These are phyloP conservation scores for Semicossyphus pulcher DNA, from an alignment of 2,113 vertebrate species.

Conservation along the genomic window DNA sequence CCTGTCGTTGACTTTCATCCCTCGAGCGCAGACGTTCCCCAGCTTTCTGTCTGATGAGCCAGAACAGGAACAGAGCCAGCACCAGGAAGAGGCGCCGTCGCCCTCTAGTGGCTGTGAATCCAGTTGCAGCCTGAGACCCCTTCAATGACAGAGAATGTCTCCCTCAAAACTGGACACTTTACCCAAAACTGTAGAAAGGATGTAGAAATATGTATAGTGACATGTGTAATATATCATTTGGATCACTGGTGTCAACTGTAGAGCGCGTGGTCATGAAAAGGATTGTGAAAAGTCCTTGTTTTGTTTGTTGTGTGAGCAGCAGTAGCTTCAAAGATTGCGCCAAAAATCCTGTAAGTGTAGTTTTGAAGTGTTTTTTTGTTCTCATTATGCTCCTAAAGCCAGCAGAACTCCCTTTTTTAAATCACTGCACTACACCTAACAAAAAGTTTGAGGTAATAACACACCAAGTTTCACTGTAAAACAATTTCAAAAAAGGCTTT, in stretches of 20 bases:
- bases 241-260: conserved; percentile 74
- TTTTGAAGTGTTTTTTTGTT: conserved; percentile 48
- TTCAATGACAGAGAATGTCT: conserved; percentile 88
- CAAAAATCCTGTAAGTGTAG: conserved; percentile 62
- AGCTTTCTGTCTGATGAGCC: conserved; percentile 90
- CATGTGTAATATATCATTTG: conserved; percentile 76
- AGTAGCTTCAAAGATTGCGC: conserved; percentile 72
- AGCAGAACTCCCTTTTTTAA: not conserved
- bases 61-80: conserved; percentile 74
- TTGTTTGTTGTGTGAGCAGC: conserved; percentile 66
- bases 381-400: conserved; percentile 27
- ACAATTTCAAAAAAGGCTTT: conserved; percentile 18
- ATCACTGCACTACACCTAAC: conserved; percentile 9
- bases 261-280: conserved; percentile 36
- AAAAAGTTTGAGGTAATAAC: conserved; percentile 24
- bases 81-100: conserved; percentile 85
- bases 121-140: conserved; percentile 88
- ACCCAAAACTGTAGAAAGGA: conserved; percentile 66
- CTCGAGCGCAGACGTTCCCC: conserved; percentile 95
- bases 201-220: conserved; percentile 81
- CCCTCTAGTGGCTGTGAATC: conserved; percentile 90
- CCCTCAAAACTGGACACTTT: conserved; percentile 77
- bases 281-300: conserved; percentile 30
- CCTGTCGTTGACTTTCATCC: conserved; percentile 89
- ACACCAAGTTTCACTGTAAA: conserved; percentile 31